Evolutionary conservation across 2,113 vertebrate genomes (phyloP), one percentile per base, ranked within the genome.

Genomic region (Neodon shergylaensis): DNA sequence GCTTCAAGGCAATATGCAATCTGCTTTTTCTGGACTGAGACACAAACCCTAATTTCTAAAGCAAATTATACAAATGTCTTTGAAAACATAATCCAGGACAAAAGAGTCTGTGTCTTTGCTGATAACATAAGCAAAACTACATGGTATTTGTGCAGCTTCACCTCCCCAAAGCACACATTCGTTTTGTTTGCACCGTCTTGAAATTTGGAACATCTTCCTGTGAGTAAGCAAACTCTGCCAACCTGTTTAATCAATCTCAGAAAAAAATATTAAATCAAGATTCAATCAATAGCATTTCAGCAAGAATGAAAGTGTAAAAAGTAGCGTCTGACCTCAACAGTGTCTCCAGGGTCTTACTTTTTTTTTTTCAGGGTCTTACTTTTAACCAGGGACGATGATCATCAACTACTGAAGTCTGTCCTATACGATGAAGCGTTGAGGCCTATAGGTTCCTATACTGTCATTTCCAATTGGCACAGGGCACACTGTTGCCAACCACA

Each of bases 81-180:
- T 82, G 47, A 83, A 89, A 93, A 79, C 17, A 87, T 72, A 85
- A 91, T 91, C 7, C 17, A 79, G 21, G 92, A 87, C 52, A 74
- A 85, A 76, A 19, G 4, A 72, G 17, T 89, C 74, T 39, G 5
- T 66, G 54, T 36, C 9, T 70, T 96, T 94, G 42, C 39, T 92
- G 9, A 72, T 77, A 76, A 52, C 2, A 63, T 26, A 63, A 72
- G 58, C 4, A 88, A 78, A 87, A 91, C 58, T 76, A 28, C 9
- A 52, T 84, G 14, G 61, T n/a, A 88, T 1, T 13, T n/a, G 8
- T 21, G 4, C n/a, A 82, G 8, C 81, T 77, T 70, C 49, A 21
- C 47, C 19, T 39, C 16, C 39, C 39, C 0, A 31, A 36, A 42
- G 66, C 74, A 90, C 24, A 7, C 31, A 73, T 11, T 5, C 6